A percentile compares a stretch with the other conserved stretches of the same genome.
Evolutionary conservation across 2,888 invertebrate species (phyloP).

Genomic region (Nasonia oneida): DNA sequence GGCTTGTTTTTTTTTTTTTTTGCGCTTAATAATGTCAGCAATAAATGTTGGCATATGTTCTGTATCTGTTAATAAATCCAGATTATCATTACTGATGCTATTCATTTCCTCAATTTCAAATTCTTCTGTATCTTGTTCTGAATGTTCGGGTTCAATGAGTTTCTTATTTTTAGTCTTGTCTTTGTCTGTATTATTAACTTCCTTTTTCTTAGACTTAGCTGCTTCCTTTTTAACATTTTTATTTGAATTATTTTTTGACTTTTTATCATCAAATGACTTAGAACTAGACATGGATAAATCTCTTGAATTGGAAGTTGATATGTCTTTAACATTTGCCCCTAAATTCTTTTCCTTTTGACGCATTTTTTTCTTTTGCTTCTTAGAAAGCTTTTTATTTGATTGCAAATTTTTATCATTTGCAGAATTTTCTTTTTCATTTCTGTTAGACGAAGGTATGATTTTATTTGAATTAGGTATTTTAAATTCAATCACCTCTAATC

Average conservation of each 20-base stretch:
- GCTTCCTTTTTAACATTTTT: constrained; percentile 3
- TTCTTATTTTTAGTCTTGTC: neutral
- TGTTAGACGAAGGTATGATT: neutral
- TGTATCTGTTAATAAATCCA: constrained; percentile 40
- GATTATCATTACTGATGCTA: constrained; percentile 29
- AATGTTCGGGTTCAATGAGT: neutral
- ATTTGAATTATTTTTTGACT: neutral
- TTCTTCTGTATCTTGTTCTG: neutral
- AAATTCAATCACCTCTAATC: neutral
- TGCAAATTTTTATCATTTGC: neutral
- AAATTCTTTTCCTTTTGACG: constrained; percentile 27
- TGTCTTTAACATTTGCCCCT: neutral
- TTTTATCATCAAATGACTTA: neutral
- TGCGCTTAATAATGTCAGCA: constrained; percentile 36
- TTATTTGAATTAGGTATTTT: neutral
- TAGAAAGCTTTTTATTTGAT: neutral
- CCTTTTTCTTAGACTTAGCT: neutral
- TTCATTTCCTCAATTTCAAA: constrained; percentile 13
- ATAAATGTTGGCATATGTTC: constrained; percentile 50
- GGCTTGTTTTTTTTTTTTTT: constrained; percentile 5
- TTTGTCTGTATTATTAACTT: neutral
- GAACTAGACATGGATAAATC: neutral
- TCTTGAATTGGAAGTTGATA: constrained; percentile 35
- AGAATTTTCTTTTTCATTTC: neutral
- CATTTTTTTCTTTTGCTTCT: constrained; percentile 30